Percentiles rank a stretch among this genome's conserved stretches.
phyloP scores from a whole-genome alignment of 2,797 vertebrate species.

The Gadopsis bispinosus region DNA sequence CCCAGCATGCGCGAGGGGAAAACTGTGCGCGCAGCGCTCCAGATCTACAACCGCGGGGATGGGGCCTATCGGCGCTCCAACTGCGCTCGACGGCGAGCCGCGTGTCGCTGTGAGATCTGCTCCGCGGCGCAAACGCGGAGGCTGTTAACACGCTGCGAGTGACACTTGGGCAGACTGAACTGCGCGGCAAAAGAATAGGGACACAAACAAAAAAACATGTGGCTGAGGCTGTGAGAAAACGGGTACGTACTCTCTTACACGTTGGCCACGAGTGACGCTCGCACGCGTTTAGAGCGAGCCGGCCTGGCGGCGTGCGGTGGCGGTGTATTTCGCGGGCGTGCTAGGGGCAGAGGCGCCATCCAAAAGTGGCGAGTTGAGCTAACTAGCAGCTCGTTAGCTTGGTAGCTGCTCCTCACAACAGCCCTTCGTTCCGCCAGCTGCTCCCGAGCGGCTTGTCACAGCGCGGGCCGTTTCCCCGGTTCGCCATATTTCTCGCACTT shows the following conservation, averaged over 20 bases:
- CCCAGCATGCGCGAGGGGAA: conserved; percentile 44
- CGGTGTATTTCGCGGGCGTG: not conserved
- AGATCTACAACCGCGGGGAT: conserved; percentile 44
- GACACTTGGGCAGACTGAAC: conserved; percentile 59
- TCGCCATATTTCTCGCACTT: not conserved
- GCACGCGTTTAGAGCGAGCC: not conserved
- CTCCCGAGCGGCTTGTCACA: not conserved
- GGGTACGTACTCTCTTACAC: conserved; percentile 53
- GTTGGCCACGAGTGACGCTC: rapidly evolving
- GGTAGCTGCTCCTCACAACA: conserved; percentile 57
- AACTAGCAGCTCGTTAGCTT: conserved; percentile 75
- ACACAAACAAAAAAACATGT: conserved; percentile 87
- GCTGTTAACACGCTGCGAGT: conserved; percentile 4
- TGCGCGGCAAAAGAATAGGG: conserved; percentile 84
- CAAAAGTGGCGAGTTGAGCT: conserved; percentile 62
- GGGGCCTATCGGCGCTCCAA: rapidly evolving
- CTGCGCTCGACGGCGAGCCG: rapidly evolving
- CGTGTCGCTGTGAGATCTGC: conserved; percentile 44
- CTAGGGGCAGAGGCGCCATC: not conserved
- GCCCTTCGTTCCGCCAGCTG: conserved; percentile 43
- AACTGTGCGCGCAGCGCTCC: not conserved
- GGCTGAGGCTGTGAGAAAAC: conserved; percentile 57
- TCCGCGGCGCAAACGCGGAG: conserved; percentile 20
- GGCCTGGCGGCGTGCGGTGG: rapidly evolving
- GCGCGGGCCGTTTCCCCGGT: not conserved